Evolutionary conservation across 2,113 vertebrate genomes (phyloP).

Genomic region (Prolemur simus): DNA sequence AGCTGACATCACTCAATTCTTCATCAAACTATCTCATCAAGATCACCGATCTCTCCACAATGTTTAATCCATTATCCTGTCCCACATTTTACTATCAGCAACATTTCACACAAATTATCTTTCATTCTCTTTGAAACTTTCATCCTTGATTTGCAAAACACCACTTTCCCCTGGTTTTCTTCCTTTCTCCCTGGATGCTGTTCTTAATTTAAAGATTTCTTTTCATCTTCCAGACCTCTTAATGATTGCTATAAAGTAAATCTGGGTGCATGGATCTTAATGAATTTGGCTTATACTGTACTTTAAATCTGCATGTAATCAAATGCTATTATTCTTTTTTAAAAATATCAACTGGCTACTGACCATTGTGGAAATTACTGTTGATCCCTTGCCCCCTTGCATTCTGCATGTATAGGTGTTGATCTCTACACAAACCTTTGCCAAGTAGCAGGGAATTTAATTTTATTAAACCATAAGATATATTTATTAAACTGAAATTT

Average conservation of each 20-base stretch:
- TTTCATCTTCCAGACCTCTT: background rate
- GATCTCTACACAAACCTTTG: background rate
- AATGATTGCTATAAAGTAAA: background rate
- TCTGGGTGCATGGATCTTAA: background rate
- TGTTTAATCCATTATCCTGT: background rate
- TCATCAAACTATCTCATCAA: background rate
- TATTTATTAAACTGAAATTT: background rate
- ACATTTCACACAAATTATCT: background rate
- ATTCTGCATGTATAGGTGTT: background rate
- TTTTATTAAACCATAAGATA: background rate
- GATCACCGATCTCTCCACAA: background rate
- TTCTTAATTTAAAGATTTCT: background rate
- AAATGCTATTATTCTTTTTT: background rate
- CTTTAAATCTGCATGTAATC: background rate
- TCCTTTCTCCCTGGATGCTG: background rate
- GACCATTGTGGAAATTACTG: background rate
- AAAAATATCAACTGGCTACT: background rate
- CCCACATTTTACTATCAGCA: background rate
- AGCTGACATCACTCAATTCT: background rate
- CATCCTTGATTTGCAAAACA: background rate
- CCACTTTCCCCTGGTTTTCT: background rate
- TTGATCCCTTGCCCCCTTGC: background rate
- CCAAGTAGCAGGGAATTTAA: background rate
- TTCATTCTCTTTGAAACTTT: background rate
- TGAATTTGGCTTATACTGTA: background rate